phyloP scores from a whole-genome alignment of 2,113 vertebrate genomes.

The Hucho hucho region DNA sequence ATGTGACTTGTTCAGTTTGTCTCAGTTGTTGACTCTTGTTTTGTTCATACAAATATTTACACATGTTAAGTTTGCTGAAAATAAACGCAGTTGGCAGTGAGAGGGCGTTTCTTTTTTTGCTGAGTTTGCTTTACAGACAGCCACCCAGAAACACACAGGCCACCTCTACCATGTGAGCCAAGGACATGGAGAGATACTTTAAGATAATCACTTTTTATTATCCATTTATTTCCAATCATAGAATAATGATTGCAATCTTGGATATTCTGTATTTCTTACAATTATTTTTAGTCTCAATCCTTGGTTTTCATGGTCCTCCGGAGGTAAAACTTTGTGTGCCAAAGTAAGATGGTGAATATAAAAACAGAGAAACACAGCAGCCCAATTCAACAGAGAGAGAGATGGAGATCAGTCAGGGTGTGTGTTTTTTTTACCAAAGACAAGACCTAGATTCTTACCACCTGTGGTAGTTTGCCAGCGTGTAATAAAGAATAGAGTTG shows the following conservation, averaged over 20 bases:
- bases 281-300: neutral
- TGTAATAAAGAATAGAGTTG: slow-evolving; percentile 79
- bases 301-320: too few relatives aligned
- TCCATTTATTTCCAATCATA: neutral
- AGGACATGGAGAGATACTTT: neutral
- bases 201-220: too few relatives aligned
- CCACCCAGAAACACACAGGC: slow-evolving; percentile 41
- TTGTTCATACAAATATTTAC: too few relatives aligned
- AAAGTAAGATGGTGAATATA: slow-evolving; percentile 27
- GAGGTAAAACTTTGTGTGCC: slow-evolving; percentile 18
- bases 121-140: slow-evolving; percentile 13
- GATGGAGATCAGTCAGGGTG: too few relatives aligned
- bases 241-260: neutral
- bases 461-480: slow-evolving; percentile 77
- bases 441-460: slow-evolving; percentile 79
- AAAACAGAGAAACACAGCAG: slow-evolving; percentile 26
- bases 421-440: slow-evolving; percentile 52
- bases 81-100: too few relatives aligned
- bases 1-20: too few relatives aligned
- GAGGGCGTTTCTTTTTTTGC: too few relatives aligned
- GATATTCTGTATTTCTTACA: neutral
- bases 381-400: neutral
- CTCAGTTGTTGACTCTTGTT: too few relatives aligned
- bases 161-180: slow-evolving; percentile 59
- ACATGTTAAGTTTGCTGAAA: too few relatives aligned